These are phyloP conservation scores for Drosophila sp. DNA, from an alignment of 1,140 invertebrate genomes.

Conservation along the genomic window DNA sequence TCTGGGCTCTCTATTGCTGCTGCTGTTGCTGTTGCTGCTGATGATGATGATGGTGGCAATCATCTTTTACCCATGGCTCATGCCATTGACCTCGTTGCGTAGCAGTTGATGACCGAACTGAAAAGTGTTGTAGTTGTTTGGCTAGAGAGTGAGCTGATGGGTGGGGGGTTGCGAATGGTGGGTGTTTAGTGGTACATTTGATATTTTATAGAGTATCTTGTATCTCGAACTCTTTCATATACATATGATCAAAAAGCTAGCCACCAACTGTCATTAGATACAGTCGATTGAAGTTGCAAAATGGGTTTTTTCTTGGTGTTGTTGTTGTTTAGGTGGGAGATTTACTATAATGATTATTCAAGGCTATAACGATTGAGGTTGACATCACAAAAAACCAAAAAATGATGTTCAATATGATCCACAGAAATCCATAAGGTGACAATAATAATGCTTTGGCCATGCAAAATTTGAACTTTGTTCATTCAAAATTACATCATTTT, in stretches of 20 bases:
- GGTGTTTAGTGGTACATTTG: conserved; percentile 2
- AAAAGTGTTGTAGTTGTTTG: conserved; percentile 2
- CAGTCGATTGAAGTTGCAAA: conserved; percentile 16
- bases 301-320: conserved; percentile 1
- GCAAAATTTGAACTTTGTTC: not conserved
- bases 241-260: not conserved
- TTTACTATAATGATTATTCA: conserved; percentile 5
- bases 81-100: conserved; percentile 61
- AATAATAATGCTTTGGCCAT: not conserved
- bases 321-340: not conserved
- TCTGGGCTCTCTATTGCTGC: no score
- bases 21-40: conserved; percentile 24
- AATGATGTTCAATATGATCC: conserved; percentile 1
- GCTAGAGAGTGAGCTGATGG: not conserved
- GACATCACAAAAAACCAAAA: not conserved
- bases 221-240: not conserved
- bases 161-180: not conserved
- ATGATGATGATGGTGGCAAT: conserved; percentile 32
- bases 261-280: conserved; percentile 49
- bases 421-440: not conserved
- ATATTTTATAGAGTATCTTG: conserved; percentile 2
- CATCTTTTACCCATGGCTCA: conserved; percentile 48
- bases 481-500: not conserved
- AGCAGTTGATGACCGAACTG: conserved; percentile 36
- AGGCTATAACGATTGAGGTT: conserved; percentile 5